Evolutionary conservation across 2,888 invertebrate species (phyloP).

Genomic region (Entomobrya proxima): DNA sequence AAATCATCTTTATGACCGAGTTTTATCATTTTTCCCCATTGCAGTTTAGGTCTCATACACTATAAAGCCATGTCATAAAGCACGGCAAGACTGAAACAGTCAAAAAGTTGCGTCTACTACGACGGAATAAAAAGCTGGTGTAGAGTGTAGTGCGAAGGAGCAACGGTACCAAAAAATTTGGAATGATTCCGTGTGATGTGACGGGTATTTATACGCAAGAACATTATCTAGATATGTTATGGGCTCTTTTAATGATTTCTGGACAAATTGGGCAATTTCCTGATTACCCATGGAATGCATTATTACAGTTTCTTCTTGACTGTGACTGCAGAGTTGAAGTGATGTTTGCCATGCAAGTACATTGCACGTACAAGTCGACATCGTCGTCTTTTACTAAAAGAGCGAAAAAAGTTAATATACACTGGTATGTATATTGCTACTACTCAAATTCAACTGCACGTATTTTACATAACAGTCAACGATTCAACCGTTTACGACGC

Average conservation of each 20-base stretch:
- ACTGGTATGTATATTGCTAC: too few relatives aligned
- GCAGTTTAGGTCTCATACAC: background rate
- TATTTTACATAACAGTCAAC: background rate
- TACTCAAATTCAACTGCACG: slow-evolving; percentile 3
- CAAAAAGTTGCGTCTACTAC: too few relatives aligned
- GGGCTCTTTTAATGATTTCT: slow-evolving; percentile 59
- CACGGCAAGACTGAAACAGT: background rate
- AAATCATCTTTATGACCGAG: slow-evolving; percentile 49
- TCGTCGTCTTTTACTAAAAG: too few relatives aligned
- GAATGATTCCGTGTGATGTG: slow-evolving; percentile 54
- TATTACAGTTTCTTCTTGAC: slow-evolving; percentile 41
- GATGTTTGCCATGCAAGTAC: too few relatives aligned
- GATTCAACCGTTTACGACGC: background rate
- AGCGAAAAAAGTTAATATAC: too few relatives aligned
- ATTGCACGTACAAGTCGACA: too few relatives aligned
- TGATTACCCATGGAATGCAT: slow-evolving; percentile 57
- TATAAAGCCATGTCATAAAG: background rate
- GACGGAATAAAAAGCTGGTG: too few relatives aligned
- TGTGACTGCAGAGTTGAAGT: background rate
- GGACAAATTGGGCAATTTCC: slow-evolving; percentile 65
- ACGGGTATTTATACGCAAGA: slow-evolving; percentile 37
- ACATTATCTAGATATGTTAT: slow-evolving; percentile 59
- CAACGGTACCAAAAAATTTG: background rate
- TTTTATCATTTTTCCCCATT: slow-evolving; percentile 60
- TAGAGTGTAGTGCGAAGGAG: background rate